A percentile compares a stretch with the other conserved stretches of the same genome.
Evolutionary conservation across 2,888 invertebrate genomes (phyloP).

Genomic region (Dysmachus trigonus): DNA sequence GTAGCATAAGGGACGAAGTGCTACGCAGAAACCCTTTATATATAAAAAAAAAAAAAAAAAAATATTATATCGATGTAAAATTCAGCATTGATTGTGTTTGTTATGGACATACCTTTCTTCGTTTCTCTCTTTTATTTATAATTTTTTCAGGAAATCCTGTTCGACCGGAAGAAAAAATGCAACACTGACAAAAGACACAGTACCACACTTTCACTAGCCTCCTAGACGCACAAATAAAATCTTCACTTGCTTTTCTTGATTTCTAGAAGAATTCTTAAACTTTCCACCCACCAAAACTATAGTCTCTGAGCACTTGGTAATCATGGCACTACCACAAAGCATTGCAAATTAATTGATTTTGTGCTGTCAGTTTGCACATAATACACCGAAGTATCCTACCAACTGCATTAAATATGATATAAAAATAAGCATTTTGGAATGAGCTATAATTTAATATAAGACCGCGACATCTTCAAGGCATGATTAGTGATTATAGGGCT

Average conservation of each 20-base stretch:
- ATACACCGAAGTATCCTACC: background rate
- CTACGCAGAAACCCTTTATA: background rate
- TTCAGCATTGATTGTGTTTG: background rate
- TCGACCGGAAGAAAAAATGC: background rate
- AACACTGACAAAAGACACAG: constrained; percentile 37
- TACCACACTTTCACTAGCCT: background rate
- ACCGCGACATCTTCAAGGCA: background rate
- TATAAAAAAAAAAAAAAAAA: background rate
- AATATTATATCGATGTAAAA: background rate
- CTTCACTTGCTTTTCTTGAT: background rate
- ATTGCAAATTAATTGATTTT: constrained; percentile 39
- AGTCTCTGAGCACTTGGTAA: constrained; percentile 20
- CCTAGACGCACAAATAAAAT: background rate
- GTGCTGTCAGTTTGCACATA: constrained; percentile 1
- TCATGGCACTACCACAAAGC: constrained; percentile 13
- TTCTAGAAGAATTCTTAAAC: background rate
- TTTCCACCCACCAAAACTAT: background rate
- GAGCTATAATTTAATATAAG: background rate
- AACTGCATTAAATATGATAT: background rate
- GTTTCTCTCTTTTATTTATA: background rate
- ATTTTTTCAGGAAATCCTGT: background rate
- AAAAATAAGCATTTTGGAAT: constrained; percentile 28
- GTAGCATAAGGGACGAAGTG: background rate
- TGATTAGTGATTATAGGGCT: background rate
- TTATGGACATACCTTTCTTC: background rate